phyloP scores from a whole-genome alignment of 2,113 vertebrate species.

The Stegostoma tigrinum region DNA sequence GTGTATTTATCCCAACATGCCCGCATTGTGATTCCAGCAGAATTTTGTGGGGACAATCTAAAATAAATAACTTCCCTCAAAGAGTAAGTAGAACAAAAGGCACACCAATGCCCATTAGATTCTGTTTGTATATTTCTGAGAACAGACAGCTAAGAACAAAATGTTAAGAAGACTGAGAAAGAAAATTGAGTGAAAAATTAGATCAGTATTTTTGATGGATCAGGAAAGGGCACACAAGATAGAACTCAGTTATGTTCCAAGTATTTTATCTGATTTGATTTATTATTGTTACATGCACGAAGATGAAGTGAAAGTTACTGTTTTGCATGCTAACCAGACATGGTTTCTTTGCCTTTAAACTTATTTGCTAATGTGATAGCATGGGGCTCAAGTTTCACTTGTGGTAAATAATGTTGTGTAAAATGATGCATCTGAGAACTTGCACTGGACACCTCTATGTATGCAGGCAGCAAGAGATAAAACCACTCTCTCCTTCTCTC shows the following conservation, averaged over 20 bases:
- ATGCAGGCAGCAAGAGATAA: no score
- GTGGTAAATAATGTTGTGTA: no score
- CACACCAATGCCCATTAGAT: background rate
- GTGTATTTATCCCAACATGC: background rate
- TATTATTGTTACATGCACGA: no score
- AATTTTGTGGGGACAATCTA: background rate
- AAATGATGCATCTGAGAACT: no score
- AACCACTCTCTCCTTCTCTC: no score
- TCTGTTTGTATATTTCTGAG: background rate
- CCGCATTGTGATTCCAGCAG: background rate
- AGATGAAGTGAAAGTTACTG: no score
- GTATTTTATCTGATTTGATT: no score
- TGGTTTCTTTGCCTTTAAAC: no score
- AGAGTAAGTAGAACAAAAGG: background rate
- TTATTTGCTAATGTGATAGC: no score
- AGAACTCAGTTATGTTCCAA: background rate
- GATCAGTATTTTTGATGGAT: background rate
- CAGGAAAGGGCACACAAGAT: background rate
- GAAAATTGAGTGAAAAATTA: background rate
- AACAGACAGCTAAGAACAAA: background rate
- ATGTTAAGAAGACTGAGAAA: background rate
- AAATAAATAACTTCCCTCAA: background rate
- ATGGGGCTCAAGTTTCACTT: no score
- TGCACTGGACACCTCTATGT: no score
- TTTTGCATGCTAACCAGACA: no score